Conservation (phyloP, 2,797 vertebrate species). For the Sarcoramphus papa region DNA sequence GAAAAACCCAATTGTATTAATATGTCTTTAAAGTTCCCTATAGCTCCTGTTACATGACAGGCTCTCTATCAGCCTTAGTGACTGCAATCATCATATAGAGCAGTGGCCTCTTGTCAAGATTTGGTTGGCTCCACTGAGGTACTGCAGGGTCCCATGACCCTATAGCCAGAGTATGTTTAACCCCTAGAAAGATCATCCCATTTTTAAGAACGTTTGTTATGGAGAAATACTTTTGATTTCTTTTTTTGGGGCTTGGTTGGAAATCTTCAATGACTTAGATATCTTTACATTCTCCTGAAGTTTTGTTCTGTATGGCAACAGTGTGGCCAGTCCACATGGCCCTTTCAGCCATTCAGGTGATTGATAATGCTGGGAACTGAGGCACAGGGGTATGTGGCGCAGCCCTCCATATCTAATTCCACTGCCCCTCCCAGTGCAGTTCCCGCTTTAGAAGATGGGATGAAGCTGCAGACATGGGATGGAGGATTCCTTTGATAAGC, state of each 20-base stretch:
- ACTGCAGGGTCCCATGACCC: not conserved
- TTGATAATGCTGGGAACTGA: not conserved
- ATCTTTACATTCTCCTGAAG: not conserved
- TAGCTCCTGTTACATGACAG: not conserved
- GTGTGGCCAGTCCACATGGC: not conserved
- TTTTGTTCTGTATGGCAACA: not conserved
- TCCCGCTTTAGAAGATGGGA: not conserved
- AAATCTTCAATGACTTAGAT: not conserved
- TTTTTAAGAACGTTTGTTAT: not conserved
- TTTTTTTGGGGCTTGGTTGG: not conserved
- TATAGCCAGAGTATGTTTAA: not conserved
- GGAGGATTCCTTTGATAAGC: not conserved
- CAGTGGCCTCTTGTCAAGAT: not conserved
- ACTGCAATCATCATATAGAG: not conserved
- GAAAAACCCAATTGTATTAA: not conserved
- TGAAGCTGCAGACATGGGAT: not conserved
- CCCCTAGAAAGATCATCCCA: not conserved
- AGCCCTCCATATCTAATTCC: not conserved
- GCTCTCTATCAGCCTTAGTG: not conserved
- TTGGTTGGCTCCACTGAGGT: not conserved
- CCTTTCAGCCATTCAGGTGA: not conserved
- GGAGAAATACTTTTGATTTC: not conserved
- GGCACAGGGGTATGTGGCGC: not conserved
- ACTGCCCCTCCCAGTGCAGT: not conserved
- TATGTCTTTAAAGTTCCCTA: not conserved